Conservation (phyloP, 2,113 vertebrate genomes). For the Crotalus tigris region DNA sequence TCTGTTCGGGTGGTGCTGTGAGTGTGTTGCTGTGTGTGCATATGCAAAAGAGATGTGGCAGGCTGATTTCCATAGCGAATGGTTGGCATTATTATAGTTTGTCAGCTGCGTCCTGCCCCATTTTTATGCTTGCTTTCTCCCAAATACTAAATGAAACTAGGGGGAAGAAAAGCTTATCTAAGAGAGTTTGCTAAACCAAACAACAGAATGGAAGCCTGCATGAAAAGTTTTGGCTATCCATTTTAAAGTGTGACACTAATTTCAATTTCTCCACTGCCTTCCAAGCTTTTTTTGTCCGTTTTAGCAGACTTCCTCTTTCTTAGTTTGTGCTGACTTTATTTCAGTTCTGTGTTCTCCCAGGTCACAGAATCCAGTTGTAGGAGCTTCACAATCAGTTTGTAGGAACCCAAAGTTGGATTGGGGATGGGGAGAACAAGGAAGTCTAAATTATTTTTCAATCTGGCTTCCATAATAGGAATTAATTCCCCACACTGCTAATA, state of each 20-base stretch:
- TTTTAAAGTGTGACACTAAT: neutral
- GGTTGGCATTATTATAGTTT: slow-evolving; percentile 59
- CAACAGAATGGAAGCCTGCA: neutral
- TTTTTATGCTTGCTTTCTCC: slow-evolving; percentile 46
- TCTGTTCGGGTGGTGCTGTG: slow-evolving; percentile 61
- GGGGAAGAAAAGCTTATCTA: neutral
- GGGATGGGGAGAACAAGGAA: neutral
- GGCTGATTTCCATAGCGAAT: slow-evolving; percentile 38
- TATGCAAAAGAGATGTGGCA: neutral
- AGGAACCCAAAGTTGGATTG: neutral
- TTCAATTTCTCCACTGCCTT: neutral
- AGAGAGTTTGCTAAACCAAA: neutral
- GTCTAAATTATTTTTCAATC: neutral
- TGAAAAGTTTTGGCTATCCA: neutral
- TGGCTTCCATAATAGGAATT: neutral
- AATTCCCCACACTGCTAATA: neutral
- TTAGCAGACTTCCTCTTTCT: neutral
- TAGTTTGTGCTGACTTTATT: neutral
- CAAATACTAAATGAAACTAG: neutral
- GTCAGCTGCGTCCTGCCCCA: slow-evolving; percentile 64
- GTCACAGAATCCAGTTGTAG: neutral
- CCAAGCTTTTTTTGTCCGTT: neutral
- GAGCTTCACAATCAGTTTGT: neutral
- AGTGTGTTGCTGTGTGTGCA: slow-evolving; percentile 22
- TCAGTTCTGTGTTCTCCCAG: neutral